Evolutionary conservation across 2,888 invertebrate genomes (phyloP), one percentile per base, ranked within the genome.

Genomic region (Phytoseiulus persimilis): DNA sequence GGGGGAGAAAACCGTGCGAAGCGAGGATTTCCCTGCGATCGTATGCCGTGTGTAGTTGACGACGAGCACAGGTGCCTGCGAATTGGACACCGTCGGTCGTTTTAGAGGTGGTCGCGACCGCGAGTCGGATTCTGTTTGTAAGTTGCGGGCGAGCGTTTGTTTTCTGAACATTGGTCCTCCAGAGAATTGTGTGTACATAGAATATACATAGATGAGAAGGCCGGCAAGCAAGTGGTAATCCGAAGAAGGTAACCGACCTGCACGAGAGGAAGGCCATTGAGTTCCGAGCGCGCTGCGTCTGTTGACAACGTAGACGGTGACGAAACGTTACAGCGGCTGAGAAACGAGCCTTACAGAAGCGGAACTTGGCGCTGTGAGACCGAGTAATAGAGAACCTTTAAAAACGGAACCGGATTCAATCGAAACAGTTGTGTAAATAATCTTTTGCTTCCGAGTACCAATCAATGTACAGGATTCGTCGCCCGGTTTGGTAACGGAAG

Each of bases 401-500:
- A 28, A 28, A 28, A 28, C 18, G 65, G 65, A 65, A 65, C 23
- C 65, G 65, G 65, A 65, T 65, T 28, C 65, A 23, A 28, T 65
- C 18, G 65, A 65, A 65, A 65, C 65, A 65, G 65, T 65, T 65
- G 65, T 65, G 65, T 65, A 65, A 65, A 23, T 65, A 65, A 65
- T 65, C 65, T 65, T 65, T 65, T 65, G 65, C 65, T 65, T 65
- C 65, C 65, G 65, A 65, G 65, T 65, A 65, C 65, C 65, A 65
- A 65, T 65, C 65, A 65, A 65, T 65, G 65, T 65, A 65, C 65
- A 65, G 65, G 65, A 65, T 65, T 65, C 18, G 65, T 65, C 65
- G 18, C 65, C 65, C 65, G 65, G 65, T 65, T 65, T 65, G 65
- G 65, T 65, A 65, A 23, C 65, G 65, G 65, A 65, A 65, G 65